Evolutionary conservation across 2,113 vertebrate genomes (phyloP).

Genomic region (Syngnathoides biaculeatus): DNA sequence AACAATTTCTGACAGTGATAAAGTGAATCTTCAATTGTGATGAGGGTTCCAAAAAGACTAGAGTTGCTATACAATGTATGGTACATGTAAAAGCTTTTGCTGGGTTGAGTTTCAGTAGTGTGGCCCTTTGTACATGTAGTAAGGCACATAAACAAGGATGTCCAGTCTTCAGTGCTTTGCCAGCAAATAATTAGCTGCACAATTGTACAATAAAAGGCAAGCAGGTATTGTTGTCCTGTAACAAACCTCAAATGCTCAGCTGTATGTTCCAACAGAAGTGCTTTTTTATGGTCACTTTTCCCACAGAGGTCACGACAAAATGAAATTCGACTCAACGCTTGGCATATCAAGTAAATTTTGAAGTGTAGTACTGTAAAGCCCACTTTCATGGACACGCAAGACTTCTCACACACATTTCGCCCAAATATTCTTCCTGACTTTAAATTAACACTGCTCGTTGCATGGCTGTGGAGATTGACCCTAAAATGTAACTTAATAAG

Average conservation of each 20-base stretch:
- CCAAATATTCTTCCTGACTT: constrained; percentile 20
- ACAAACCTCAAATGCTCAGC: constrained; percentile 8
- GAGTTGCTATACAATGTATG: constrained; percentile 20
- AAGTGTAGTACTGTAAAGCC: constrained; percentile 24
- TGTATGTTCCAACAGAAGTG: constrained; percentile 16
- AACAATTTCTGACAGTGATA: constrained; percentile 47
- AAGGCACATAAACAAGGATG: constrained; percentile 42
- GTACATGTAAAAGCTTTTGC: constrained; percentile 5
- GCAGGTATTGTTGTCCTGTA: constrained; percentile 9
- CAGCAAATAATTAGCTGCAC: constrained; percentile 27
- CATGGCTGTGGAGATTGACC: constrained; percentile 24
- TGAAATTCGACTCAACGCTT: constrained; percentile 2
- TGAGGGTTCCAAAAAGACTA: constrained; percentile 33
- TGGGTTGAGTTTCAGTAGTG: constrained; percentile 21
- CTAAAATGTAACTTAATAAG: constrained; percentile 10
- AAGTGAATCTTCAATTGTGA: constrained; percentile 35
- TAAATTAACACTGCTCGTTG: constrained; percentile 28
- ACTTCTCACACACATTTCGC: constrained; percentile 13
- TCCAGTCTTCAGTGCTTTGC: constrained; percentile 22
- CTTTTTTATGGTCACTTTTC: constrained; percentile 13
- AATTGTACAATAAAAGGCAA: constrained; percentile 7
- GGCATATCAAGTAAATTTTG: neutral
- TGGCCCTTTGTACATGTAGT: constrained; percentile 28
- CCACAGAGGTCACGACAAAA: constrained; percentile 20
- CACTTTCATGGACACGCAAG: neutral